These are phyloP conservation scores for Notolepis coatsorum DNA, from an alignment of 2,797 vertebrate genomes.

Conservation along the genomic window DNA sequence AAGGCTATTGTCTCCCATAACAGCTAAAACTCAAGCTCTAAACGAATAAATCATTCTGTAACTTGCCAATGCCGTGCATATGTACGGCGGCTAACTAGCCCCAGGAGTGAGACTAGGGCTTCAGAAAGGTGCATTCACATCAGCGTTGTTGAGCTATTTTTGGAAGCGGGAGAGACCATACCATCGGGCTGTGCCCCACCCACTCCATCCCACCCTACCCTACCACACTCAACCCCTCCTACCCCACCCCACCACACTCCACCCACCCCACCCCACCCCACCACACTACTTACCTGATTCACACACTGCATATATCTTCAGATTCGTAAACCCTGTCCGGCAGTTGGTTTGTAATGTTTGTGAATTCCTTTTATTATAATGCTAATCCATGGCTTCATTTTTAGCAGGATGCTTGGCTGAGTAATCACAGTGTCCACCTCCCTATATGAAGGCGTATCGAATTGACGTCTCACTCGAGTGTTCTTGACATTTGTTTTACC, in stretches of 20 bases:
- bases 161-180: too few species aligned
- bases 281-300: too few species aligned
- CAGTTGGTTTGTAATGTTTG: not conserved
- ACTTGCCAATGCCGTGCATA: constrained; percentile 16
- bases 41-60: constrained; percentile 50
- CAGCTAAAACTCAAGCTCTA: constrained; percentile 53
- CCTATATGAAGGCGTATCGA: constrained; percentile 23
- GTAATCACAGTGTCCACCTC: constrained; percentile 35
- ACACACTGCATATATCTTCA: not conserved
- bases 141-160: too few species aligned
- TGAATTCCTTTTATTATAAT: not conserved
- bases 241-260: too few species aligned
- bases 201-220: too few species aligned
- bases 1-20: constrained; percentile 47
- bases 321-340: too few species aligned
- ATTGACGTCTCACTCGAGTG: constrained; percentile 33
- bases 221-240: too few species aligned
- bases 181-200: too few species aligned
- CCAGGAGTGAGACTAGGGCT: constrained; percentile 13
- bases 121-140: not conserved
- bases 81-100: constrained; percentile 9
- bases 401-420: constrained; percentile 4
- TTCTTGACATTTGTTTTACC: constrained; percentile 49
- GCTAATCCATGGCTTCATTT: constrained; percentile 1
- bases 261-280: too few species aligned